phyloP scores from a whole-genome alignment of 2,797 vertebrate species.

The Coregonus suidteri region DNA sequence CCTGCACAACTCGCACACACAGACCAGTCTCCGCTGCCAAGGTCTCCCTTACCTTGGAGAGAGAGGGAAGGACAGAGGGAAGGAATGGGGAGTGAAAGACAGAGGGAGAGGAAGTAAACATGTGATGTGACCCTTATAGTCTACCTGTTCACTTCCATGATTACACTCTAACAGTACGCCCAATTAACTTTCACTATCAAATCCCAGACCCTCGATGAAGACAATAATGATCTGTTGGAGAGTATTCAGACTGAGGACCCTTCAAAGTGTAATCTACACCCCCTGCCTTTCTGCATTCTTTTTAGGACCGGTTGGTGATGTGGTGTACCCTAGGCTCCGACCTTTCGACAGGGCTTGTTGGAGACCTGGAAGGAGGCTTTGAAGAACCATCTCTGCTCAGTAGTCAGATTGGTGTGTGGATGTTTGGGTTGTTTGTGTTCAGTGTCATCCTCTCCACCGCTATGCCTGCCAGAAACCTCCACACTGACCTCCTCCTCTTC shows the following conservation, averaged over 20 bases:
- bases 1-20: slow-evolving; percentile 96
- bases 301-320: slow-evolving; percentile 1
- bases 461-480: slow-evolving; percentile 61
- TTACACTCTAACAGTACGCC: no score
- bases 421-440: slow-evolving; percentile 93
- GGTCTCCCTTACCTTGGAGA: slow-evolving; percentile 91
- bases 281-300: background rate
- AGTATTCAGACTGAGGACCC: no score
- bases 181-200: no score
- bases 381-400: slow-evolving; percentile 92
- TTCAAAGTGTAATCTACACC: background rate
- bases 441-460: slow-evolving; percentile 70
- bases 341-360: slow-evolving; percentile 97
- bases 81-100: background rate
- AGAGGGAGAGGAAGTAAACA: slow-evolving; percentile 2
- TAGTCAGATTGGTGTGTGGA: slow-evolving; percentile 93
- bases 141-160: slow-evolving; percentile 1
- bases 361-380: slow-evolving; percentile 98
- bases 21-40: slow-evolving; percentile 95
- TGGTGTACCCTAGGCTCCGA: slow-evolving; percentile 58
- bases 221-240: no score
- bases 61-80: slow-evolving; percentile 15
- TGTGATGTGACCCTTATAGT: slow-evolving; percentile 45
- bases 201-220: no score
- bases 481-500: slow-evolving; percentile 74